Conservation (phyloP, 2,113 vertebrate genomes). For the Numenius arquata region DNA sequence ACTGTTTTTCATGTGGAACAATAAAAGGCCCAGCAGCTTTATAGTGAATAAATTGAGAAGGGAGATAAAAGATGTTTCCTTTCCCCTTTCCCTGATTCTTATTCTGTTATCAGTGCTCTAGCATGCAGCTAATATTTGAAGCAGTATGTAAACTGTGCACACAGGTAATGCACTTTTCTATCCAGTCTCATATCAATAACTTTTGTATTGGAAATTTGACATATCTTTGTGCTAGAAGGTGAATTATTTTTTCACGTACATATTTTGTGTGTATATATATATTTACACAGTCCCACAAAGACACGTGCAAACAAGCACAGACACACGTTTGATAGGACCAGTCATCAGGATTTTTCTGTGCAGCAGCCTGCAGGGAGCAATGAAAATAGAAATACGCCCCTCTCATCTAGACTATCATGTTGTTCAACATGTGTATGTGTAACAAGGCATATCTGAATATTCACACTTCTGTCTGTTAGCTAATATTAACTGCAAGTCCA, state of each 20-base stretch:
- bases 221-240: not conserved
- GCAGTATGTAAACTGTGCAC: not conserved
- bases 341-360: not conserved
- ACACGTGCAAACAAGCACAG: not conserved
- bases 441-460: constrained; percentile 30
- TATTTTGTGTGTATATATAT: not conserved
- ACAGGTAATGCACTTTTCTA: not conserved
- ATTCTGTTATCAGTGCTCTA: not conserved
- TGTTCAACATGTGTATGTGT: not conserved
- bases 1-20: constrained; percentile 4
- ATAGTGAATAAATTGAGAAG: not conserved
- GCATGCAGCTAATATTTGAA: not conserved
- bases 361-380: not conserved
- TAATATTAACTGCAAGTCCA: constrained; percentile 3
- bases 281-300: not conserved
- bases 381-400: not conserved
- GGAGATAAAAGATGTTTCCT: not conserved
- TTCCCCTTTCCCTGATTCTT: not conserved
- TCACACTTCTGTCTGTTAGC: not conserved
- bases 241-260: not conserved
- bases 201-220: not conserved
- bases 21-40: constrained; percentile 14
- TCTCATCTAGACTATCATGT: not conserved
- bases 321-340: not conserved
- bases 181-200: not conserved